A percentile compares a stretch with the other conserved stretches of the same genome.
These are phyloP conservation scores for Etheostoma cragini DNA, from an alignment of 2,113 vertebrate species.

Conservation along the genomic window DNA sequence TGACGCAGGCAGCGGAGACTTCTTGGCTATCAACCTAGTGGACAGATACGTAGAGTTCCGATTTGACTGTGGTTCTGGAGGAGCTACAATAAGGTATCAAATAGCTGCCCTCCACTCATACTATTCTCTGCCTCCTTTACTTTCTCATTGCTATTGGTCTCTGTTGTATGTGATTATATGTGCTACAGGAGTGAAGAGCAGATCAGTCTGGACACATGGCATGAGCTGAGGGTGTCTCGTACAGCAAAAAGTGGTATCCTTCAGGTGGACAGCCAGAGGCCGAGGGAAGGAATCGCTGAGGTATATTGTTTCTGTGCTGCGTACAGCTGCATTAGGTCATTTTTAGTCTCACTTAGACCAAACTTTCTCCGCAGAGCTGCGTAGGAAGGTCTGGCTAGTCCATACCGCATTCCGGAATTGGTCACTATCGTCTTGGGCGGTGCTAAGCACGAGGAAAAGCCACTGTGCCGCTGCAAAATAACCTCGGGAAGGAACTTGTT, in stretches of 20 bases:
- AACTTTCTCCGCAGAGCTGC: too few species aligned
- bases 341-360: not conserved
- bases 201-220: constrained; percentile 89
- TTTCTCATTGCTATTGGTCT: not conserved
- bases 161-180: constrained; percentile 2
- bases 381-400: too few species aligned
- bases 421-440: too few species aligned
- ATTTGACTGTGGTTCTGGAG: constrained; percentile 97
- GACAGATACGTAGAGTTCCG: constrained; percentile 91
- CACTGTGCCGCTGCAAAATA: too few species aligned
- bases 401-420: too few species aligned
- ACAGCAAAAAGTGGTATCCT: constrained; percentile 94
- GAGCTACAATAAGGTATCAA: constrained; percentile 89
- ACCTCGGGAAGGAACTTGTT: too few species aligned
- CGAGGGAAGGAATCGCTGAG: constrained; percentile 91
- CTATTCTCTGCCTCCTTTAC: not conserved
- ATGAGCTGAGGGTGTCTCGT: constrained; percentile 91
- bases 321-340: not conserved
- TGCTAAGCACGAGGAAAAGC: too few species aligned
- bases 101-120: not conserved
- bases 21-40: constrained; percentile 90
- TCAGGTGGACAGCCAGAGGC: constrained; percentile 92
- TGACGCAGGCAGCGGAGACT: constrained; percentile 91
- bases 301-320: constrained; percentile 68
- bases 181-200: constrained; percentile 88